A percentile compares a stretch with the other conserved stretches of the same genome.
phyloP scores from a whole-genome alignment of 2,888 invertebrate species.

The Odontocerum albicorne region DNA sequence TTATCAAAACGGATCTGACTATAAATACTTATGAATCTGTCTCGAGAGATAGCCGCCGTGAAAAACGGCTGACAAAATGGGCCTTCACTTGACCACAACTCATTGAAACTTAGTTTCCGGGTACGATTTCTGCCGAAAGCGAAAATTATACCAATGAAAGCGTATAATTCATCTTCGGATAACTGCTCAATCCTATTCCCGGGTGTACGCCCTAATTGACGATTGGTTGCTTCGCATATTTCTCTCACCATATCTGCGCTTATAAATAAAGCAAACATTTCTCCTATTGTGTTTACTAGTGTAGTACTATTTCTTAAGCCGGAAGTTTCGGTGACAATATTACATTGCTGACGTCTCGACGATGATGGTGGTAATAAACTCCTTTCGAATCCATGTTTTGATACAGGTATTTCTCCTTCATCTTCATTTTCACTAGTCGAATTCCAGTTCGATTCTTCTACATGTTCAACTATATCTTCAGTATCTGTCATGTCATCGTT shows the following conservation, averaged over 20 bases:
- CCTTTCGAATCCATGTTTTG: slow-evolving; percentile 20
- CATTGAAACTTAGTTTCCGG: slow-evolving; percentile 19
- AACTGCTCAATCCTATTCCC: slow-evolving; percentile 7
- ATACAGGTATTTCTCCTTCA: slow-evolving; percentile 16
- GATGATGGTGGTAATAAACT: slow-evolving; percentile 16
- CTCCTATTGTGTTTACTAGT: slow-evolving; percentile 1
- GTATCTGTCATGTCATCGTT: slow-evolving; percentile 6
- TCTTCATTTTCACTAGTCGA: slow-evolving; percentile 19
- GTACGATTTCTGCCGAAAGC: slow-evolving; percentile 18
- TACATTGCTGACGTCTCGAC: slow-evolving; percentile 16
- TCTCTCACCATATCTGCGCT: slow-evolving; percentile 13
- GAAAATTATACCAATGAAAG: slow-evolving; percentile 22
- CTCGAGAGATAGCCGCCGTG: slow-evolving; percentile 20
- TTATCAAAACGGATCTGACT: slow-evolving; percentile 22
- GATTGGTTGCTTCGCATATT: slow-evolving; percentile 22
- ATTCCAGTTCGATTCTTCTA: background rate
- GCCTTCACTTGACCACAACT: slow-evolving; percentile 23
- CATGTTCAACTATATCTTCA: slow-evolving; percentile 8
- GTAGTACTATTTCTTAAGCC: slow-evolving; percentile 10
- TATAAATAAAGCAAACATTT: slow-evolving; percentile 27
- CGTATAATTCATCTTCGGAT: slow-evolving; percentile 19
- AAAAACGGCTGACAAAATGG: slow-evolving; percentile 28
- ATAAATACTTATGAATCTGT: slow-evolving; percentile 20
- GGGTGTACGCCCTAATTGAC: slow-evolving; percentile 1
- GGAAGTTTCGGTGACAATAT: slow-evolving; percentile 19